phyloP scores from a whole-genome alignment of 2,797 vertebrate genomes.

The Labeo calbasu region DNA sequence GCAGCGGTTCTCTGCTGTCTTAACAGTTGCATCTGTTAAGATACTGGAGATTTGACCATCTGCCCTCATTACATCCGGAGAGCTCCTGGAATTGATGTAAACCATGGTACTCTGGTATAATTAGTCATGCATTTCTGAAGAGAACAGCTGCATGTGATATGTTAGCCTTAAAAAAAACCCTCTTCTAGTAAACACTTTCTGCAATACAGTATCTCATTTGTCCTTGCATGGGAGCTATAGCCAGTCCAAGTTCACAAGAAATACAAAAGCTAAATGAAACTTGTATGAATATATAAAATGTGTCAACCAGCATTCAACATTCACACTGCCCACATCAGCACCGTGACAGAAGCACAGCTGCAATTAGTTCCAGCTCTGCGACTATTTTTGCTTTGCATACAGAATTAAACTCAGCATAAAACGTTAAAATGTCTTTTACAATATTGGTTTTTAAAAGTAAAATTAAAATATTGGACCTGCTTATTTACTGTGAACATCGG shows the following conservation, averaged over 20 bases:
- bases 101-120: conserved; percentile 37
- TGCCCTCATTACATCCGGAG: conserved; percentile 41
- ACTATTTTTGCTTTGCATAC: neutral
- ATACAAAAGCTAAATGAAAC: neutral
- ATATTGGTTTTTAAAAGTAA: too few species aligned
- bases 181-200: conserved; percentile 33
- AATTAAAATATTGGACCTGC: neutral
- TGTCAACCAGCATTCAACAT: neutral
- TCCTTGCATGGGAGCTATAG: neutral
- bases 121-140: conserved; percentile 31
- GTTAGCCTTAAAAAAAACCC: conserved; percentile 17
- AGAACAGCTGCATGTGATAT: conserved; percentile 49
- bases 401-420: neutral
- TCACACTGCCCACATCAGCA: neutral
- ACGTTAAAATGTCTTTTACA: too few species aligned
- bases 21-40: conserved; percentile 30
- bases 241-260: neutral
- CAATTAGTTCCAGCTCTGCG: neutral
- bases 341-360: neutral
- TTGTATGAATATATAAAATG: neutral
- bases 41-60: conserved; percentile 42
- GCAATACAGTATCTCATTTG: neutral
- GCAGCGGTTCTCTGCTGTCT: conserved; percentile 17
- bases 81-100: conserved; percentile 28
- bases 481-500: neutral